A percentile compares a stretch with the other conserved stretches of the same genome.
Evolutionary conservation across 2,888 invertebrate genomes (phyloP).

Genomic region (Magallana nippona): DNA sequence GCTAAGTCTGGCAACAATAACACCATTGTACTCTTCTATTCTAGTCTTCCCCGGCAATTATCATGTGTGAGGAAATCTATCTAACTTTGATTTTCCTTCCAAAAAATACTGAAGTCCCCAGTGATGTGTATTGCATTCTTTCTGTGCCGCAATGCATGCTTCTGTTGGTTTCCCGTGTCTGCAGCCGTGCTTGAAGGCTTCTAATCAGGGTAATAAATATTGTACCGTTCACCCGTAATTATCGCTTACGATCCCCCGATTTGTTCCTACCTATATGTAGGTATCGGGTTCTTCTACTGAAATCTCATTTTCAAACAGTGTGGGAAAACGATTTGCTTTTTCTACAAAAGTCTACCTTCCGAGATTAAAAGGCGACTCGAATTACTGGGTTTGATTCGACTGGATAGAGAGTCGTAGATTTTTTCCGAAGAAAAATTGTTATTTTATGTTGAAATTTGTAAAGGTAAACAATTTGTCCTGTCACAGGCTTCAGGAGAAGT

Average conservation of each 20-base stretch:
- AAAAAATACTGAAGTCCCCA: neutral
- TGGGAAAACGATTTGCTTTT: slow-evolving; percentile 30
- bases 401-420: slow-evolving; percentile 21
- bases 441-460: slow-evolving; percentile 41
- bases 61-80: neutral
- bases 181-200: neutral
- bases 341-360: slow-evolving; percentile 9
- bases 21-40: neutral
- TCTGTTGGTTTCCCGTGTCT: neutral
- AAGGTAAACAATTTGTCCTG: slow-evolving; percentile 20
- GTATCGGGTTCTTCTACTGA: slow-evolving; percentile 8
- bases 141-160: neutral
- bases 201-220: slow-evolving; percentile 26
- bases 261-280: slow-evolving; percentile 31
- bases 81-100: too few species aligned
- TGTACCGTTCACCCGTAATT: slow-evolving; percentile 25
- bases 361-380: slow-evolving; percentile 34
- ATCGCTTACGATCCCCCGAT: slow-evolving; percentile 11
- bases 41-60: neutral
- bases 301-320: neutral
- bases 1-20: neutral
- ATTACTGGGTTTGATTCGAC: slow-evolving; percentile 30
- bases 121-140: slow-evolving; percentile 29
- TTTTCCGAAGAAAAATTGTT: slow-evolving; percentile 38
- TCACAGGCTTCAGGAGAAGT: neutral